Evolutionary conservation across 2,797 vertebrate species (phyloP), one percentile per base, ranked within the genome.

Genomic region (Gadopsis bispinosus): DNA sequence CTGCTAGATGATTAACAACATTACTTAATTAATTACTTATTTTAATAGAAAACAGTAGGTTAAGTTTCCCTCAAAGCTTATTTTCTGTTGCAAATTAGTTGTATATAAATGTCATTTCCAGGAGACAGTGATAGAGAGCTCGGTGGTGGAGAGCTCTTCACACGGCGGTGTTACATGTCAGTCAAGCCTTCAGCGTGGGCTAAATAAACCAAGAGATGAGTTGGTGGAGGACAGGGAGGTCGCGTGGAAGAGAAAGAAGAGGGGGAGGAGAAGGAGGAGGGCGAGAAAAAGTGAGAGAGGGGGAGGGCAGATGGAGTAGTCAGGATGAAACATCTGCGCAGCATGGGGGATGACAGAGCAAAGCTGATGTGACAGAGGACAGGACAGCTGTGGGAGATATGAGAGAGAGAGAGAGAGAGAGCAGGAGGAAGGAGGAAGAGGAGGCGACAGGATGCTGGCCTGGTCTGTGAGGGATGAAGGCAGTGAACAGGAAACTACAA

Each of bases 301-400:
- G 35, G 12, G n/a, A 35, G 17, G 56, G 47, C 43, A 56, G 77
- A 65, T 69, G 68, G 60, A 63, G 69, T 14, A 67, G 53, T 1
- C 17, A 68, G 64, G 83, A 86, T 69, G 79, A 81, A 85, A 82
- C 80, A 85, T 86, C 71, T 79, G 79, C 50, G 75, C 17, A 1
- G 73, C 33, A 54, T 43, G 37, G 59, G 68, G 72, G 61, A 85
- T 76, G 86, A 83, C 71, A 80, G 78, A 82, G 73, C 51, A 81
- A 66, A 77, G 67, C 78, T 50, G 78, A 79, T 47, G 60, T 66
- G 77, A 83, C 16, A 20, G 74, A 82, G 31, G 41, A 69, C 13
- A 29, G 71, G 64, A 55, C 56, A 79, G 73, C 80, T 70, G 75
- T 64, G 72, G 67, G 62, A 79, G 75, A 72, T 67, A 29, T 68